Base-by-base conservation (phyloP, 2,888 invertebrate species). In the Lottia scabra region DNA sequence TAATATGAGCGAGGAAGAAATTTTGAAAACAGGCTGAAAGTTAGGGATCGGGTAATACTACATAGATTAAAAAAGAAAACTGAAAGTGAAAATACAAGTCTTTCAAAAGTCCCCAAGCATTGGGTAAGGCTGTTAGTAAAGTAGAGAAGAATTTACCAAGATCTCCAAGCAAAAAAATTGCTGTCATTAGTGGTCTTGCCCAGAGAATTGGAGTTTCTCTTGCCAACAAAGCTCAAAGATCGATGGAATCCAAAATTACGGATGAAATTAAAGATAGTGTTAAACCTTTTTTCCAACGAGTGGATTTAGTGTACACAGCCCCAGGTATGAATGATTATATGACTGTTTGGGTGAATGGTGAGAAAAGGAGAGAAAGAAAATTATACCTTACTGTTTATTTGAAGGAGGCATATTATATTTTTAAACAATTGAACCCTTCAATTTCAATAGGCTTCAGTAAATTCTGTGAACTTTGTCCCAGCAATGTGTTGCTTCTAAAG, bases 401-500 rank as follows among this genome's bases (percentile, higher is more conserved):
- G 10, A 56, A 3, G 5, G 56, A 56, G 56, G 56, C 19, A 19
- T 56, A 10, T 56, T 12, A 10, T 56, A 8, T 56, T 19, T 56
- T 56, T 0, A 23, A 12, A 13, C 5, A 5, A 38, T 2, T 6
- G 0, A 2, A 38, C 38, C 56, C 56, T 23, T 1, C 6, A 2
- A 56, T 23, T 6, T 2, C n/a, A 19, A 13, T 56, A 3, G 8
- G 19, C 2, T 56, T 23, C 19, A 19, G 19, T 19, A 56, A 2
- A 23, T 56, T 56, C 4, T 19, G 56, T 19, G 10, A 19, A 19
- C 15, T 56, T 3, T 2, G 56, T 12, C 56, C 23, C 0, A 2
- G 19, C 8, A 67, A 67, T 45, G 67, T 67, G 12, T 46, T 48
- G 3, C 48, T 67, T 3, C 27, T 67, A 27, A 67, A 48, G n/a